A percentile compares a stretch with the other conserved stretches of the same genome.
These are phyloP conservation scores for Tetanocera ferruginea DNA, from an alignment of 2,888 invertebrate genomes.

Conservation along the genomic window DNA sequence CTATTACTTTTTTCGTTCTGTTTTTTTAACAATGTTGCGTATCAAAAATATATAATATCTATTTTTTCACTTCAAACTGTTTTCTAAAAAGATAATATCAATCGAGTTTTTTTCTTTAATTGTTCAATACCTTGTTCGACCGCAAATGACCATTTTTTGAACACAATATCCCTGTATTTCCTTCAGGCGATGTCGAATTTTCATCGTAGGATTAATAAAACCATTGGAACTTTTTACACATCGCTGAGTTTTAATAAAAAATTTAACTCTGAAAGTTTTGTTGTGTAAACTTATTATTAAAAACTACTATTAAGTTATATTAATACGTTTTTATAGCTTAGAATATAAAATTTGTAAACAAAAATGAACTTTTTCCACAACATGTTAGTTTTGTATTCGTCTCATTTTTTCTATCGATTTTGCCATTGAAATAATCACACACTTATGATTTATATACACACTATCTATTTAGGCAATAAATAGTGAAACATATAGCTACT, in stretches of 20 bases:
- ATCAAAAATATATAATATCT: no score
- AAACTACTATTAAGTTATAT: not conserved
- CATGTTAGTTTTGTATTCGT: not conserved
- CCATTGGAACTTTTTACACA: slow-evolving; percentile 14
- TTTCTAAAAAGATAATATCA: no score
- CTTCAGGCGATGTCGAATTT: slow-evolving; percentile 53
- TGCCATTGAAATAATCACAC: not conserved
- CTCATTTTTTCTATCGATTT: slow-evolving; percentile 17
- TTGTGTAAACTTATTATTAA: not conserved
- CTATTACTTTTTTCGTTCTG: no score
- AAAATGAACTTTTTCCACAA: not conserved
- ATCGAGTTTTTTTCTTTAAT: not conserved
- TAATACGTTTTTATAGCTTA: not conserved
- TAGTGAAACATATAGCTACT: not conserved
- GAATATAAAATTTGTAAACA: not conserved
- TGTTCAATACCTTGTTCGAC: slow-evolving; percentile 51
- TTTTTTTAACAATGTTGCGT: no score
- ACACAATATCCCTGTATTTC: slow-evolving; percentile 49
- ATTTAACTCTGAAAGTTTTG: no score
- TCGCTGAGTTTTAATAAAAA: not conserved
- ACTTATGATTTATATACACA: not conserved
- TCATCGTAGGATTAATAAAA: slow-evolving; percentile 47
- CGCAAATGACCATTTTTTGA: slow-evolving; percentile 50
- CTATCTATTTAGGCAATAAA: not conserved
- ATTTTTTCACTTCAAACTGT: no score